Percentiles rank a stretch among this genome's conserved stretches.
phyloP scores from a whole-genome alignment of 2,113 vertebrate species.

The Hucho hucho region DNA sequence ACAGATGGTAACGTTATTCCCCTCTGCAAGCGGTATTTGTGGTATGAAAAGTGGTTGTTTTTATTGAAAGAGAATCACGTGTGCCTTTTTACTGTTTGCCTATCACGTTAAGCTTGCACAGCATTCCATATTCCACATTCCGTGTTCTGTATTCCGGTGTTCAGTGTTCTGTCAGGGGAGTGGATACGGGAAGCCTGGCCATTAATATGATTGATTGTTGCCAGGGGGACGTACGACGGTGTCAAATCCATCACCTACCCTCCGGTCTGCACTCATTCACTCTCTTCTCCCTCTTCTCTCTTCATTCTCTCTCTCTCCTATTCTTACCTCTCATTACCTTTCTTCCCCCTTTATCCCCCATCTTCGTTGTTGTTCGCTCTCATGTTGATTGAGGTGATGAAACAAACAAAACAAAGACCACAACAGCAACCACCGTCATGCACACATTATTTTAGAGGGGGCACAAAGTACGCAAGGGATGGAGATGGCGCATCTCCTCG shows the following conservation, averaged over 20 bases:
- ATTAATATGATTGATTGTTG: slow-evolving; percentile 56
- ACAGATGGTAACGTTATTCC: slow-evolving; percentile 36
- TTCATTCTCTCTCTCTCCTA: slow-evolving; percentile 29
- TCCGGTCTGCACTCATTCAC: not conserved
- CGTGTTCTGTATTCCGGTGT: not conserved
- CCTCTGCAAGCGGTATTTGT: slow-evolving; percentile 28
- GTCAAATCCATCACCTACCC: slow-evolving; percentile 38
- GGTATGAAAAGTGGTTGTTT: slow-evolving; percentile 36
- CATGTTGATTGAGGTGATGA: too few species aligned
- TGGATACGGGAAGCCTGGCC: slow-evolving; percentile 27
- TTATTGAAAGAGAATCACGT: slow-evolving; percentile 44
- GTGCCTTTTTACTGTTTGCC: slow-evolving; percentile 30
- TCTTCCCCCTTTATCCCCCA: not conserved
- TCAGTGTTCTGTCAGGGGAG: slow-evolving; percentile 3
- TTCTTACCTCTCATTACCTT: not conserved
- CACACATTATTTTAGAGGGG: too few species aligned
- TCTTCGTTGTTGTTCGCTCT: not conserved
- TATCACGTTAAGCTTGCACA: slow-evolving; percentile 39
- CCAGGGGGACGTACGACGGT: slow-evolving; percentile 30
- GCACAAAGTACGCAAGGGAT: too few species aligned
- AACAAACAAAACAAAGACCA: too few species aligned
- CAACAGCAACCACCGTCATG: too few species aligned
- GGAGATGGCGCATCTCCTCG: too few species aligned
- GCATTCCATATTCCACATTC: not conserved
- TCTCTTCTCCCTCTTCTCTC: not conserved